A percentile compares a stretch with the other conserved stretches of the same genome.
Conservation (phyloP, 2,888 invertebrate genomes). For the Thelaira solivaga region DNA sequence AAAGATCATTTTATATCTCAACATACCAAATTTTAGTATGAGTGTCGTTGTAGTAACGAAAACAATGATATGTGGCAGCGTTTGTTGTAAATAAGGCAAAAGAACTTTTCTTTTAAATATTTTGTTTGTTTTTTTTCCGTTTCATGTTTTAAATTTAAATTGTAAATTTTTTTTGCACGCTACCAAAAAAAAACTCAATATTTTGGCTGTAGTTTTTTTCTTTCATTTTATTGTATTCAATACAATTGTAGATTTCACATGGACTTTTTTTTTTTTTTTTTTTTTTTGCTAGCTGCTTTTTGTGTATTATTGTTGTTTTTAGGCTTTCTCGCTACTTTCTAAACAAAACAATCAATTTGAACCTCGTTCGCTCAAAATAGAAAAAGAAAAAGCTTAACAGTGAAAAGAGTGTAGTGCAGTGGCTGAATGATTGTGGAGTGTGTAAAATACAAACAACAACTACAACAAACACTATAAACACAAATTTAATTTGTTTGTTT, state of each 20-base stretch:
- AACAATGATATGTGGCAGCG: too few species aligned
- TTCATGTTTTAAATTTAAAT: too few species aligned
- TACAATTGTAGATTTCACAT: conserved; percentile 33
- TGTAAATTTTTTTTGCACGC: too few species aligned
- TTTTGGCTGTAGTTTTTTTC: conserved; percentile 8
- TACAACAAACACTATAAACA: background rate
- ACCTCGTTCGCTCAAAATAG: conserved; percentile 52
- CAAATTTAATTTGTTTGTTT: conserved; percentile 18
- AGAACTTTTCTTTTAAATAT: too few species aligned
- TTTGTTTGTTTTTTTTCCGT: too few species aligned
- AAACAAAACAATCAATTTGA: conserved; percentile 54
- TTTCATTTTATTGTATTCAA: background rate
- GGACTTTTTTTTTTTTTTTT: conserved; percentile 16
- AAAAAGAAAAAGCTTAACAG: conserved; percentile 45
- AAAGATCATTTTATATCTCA: too few species aligned
- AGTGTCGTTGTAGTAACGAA: too few species aligned
- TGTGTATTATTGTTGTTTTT: conserved; percentile 51
- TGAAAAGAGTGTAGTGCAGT: conserved; percentile 42
- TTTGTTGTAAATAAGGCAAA: too few species aligned
- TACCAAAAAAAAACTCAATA: too few species aligned
- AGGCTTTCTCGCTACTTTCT: conserved; percentile 62
- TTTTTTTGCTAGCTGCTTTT: background rate
- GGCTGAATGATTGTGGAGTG: conserved; percentile 3
- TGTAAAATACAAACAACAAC: conserved; percentile 42
- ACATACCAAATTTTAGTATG: too few species aligned